Base-by-base conservation (phyloP, 2,888 invertebrate genomes). In the Hesperia comma region DNA sequence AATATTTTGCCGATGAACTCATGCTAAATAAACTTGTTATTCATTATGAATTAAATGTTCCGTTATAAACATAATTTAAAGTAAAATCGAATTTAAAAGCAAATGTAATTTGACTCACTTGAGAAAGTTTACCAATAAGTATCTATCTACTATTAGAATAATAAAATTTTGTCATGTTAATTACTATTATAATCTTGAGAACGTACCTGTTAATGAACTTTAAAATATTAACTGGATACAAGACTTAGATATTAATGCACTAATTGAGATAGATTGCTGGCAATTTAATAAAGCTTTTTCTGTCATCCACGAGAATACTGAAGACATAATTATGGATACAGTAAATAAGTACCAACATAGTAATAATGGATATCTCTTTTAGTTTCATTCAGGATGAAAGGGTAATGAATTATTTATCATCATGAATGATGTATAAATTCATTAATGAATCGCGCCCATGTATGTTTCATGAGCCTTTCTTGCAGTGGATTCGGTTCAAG, bases 391-490 rank as follows among this genome's bases (percentile, higher is more conserved):
- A 21, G 49, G 49, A 63, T 63, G 57, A 40, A 63, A 26, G 12
- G 21, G 26, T 57, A 51, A 63, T 63, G 57, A 63, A 63, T 63
- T 63, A 63, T 57, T 63, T 51, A 63, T 49, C 41, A 15, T 49
- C 26, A 57, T 57, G 57, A 57, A 57, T 63, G 15, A 26, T 63
- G 63, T 57, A 51, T 58, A 51, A 56, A 43, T 49, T 55, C 55
- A 43, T 62, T 62, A 62, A 62, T 55, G 3, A 43, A 51, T 51
- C 21, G 15, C 21, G 26, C 1, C 17, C 3, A 51, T 64, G 57
- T 64, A 57, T 51, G 6, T 64, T 64, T 64, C 63, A 64, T 64
- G 46, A 63, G 40, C 3, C n/a, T 43, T n/a, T 62, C 41, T 63
- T 43, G 21, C 49, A 57, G 26, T 49, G 49, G 33, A 63, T 32